Evolutionary conservation across 1,140 invertebrate genomes (phyloP).

Genomic region (Drosophila sp.): DNA sequence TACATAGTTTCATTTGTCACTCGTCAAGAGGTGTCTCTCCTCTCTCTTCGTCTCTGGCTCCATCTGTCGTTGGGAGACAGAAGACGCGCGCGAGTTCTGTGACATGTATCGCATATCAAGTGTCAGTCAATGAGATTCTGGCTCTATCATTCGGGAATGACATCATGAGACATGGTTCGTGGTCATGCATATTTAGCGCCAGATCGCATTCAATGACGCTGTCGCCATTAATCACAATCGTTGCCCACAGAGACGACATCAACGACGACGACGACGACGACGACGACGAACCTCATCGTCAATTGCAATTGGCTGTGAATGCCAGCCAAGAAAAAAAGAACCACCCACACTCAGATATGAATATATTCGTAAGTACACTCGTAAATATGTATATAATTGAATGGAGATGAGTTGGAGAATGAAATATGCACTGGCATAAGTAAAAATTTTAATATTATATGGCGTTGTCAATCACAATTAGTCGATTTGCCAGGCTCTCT

Average conservation of each 20-base stretch:
- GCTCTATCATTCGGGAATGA: constrained; percentile 53
- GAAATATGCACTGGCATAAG: constrained; percentile 62
- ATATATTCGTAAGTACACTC: background rate
- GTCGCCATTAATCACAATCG: constrained; percentile 78
- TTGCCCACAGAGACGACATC: constrained; percentile 22
- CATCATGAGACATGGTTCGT: constrained; percentile 56
- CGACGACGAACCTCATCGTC: constrained; percentile 31
- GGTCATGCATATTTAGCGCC: constrained; percentile 67
- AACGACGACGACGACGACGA: constrained; percentile 9
- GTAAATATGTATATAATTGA: background rate
- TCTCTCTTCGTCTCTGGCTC: constrained; percentile 10
- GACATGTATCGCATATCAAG: constrained; percentile 57
- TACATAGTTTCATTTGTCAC: constrained; percentile 62
- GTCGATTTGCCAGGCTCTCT: constrained; percentile 25
- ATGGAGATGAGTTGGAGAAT: constrained; percentile 24
- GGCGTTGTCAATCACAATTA: constrained; percentile 63
- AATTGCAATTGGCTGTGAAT: constrained; percentile 61
- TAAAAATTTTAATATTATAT: constrained; percentile 56
- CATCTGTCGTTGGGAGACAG: constrained; percentile 19
- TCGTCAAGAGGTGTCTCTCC: constrained; percentile 39
- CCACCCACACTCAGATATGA: constrained; percentile 41
- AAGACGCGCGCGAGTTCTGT: constrained; percentile 20
- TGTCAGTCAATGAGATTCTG: constrained; percentile 49
- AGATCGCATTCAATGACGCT: constrained; percentile 74
- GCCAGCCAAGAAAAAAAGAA: constrained; percentile 3